Conservation (phyloP, 23 tunicate species). For the Trididemnum miniatum region DNA sequence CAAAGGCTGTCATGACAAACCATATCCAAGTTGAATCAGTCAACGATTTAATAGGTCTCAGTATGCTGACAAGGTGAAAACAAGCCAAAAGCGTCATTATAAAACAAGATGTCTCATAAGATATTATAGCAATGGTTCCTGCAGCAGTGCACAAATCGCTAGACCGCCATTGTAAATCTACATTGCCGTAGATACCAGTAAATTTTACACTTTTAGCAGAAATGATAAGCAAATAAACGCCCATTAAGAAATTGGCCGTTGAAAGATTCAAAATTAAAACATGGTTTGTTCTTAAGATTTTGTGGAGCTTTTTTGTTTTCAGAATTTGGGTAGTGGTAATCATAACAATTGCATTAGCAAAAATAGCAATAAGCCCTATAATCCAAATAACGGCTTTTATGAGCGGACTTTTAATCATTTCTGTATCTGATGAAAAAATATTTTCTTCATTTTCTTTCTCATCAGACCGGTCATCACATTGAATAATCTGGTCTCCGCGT, state of each 20-base stretch:
- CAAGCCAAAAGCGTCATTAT: conserved; percentile 2
- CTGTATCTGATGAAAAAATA: conserved; percentile 46
- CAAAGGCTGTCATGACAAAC: neutral
- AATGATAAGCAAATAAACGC: conserved; percentile 52
- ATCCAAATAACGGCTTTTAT: conserved; percentile 53
- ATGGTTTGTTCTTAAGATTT: conserved; percentile 21
- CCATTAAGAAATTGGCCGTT: conserved; percentile 68
- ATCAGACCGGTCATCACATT: conserved; percentile 55
- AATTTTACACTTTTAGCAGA: conserved; percentile 20
- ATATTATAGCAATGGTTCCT: conserved; percentile 51
- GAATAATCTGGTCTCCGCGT: conserved; percentile 34
- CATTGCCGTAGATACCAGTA: conserved; percentile 45
- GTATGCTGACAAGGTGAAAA: neutral
- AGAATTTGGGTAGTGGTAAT: conserved; percentile 3
- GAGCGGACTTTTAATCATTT: conserved; percentile 37
- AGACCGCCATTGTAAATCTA: conserved; percentile 59
- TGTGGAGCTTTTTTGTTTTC: neutral
- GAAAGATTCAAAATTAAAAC: conserved; percentile 68
- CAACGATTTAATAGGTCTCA: neutral
- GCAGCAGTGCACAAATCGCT: conserved; percentile 24
- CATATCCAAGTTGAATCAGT: neutral
- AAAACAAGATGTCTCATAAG: conserved; percentile 67
- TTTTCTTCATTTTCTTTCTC: conserved; percentile 40
- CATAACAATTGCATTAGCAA: conserved; percentile 52
- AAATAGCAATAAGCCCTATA: conserved; percentile 36